Percentiles rank a stretch among this genome's conserved stretches.
Conservation (phyloP, 2,888 invertebrate genomes). For the Scaptomyza tumidula region DNA sequence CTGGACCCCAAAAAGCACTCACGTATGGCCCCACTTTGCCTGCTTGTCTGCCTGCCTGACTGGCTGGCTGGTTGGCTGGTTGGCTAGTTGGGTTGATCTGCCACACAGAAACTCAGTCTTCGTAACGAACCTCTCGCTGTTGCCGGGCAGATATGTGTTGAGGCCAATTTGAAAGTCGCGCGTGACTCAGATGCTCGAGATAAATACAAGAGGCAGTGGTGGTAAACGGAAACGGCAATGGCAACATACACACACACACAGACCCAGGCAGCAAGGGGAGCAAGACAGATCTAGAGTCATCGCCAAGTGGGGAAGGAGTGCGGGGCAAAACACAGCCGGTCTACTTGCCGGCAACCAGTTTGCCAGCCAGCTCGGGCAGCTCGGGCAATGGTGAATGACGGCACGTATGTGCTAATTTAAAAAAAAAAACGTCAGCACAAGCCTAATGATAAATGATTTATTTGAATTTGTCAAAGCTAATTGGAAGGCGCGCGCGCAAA, state of each 20-base stretch:
- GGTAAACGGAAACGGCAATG: slow-evolving; percentile 32
- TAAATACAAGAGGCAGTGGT: slow-evolving; percentile 14
- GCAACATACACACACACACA: background rate
- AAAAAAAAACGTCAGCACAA: slow-evolving; percentile 44
- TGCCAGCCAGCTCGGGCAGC: slow-evolving; percentile 25
- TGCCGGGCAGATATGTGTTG: slow-evolving; percentile 64
- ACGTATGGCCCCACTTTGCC: slow-evolving; percentile 30
- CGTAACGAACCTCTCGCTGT: slow-evolving; percentile 46
- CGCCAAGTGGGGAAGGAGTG: background rate
- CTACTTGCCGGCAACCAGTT: slow-evolving; percentile 68
- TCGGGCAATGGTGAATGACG: slow-evolving; percentile 35
- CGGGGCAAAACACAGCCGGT: slow-evolving; percentile 27
- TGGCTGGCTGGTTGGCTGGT: background rate
- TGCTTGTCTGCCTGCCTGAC: slow-evolving; percentile 28
- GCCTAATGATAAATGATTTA: slow-evolving; percentile 68
- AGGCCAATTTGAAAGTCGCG: slow-evolving; percentile 71
- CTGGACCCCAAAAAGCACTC: slow-evolving; percentile 34
- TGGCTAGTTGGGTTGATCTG: slow-evolving; percentile 23
- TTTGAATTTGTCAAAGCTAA: slow-evolving; percentile 63
- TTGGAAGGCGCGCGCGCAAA: slow-evolving; percentile 61
- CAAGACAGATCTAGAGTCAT: too few species aligned
- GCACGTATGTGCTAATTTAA: slow-evolving; percentile 63
- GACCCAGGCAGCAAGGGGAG: background rate
- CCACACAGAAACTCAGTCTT: slow-evolving; percentile 1
- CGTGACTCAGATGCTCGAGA: slow-evolving; percentile 60